Evolutionary conservation across 2,797 vertebrate genomes (phyloP).

Genomic region (Gymnoscopelus microlampas): DNA sequence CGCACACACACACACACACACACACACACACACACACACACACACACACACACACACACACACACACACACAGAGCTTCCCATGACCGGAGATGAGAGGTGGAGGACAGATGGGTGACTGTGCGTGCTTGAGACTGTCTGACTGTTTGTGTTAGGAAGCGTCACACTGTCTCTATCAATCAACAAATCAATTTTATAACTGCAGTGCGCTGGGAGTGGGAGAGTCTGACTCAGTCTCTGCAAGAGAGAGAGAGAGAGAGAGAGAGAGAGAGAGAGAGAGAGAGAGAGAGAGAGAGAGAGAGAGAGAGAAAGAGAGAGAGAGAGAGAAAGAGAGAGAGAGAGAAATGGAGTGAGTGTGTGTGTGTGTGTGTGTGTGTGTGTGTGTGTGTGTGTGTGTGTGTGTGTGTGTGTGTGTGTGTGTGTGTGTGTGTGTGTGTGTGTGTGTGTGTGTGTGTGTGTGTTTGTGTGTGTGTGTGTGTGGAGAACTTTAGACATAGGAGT

Average conservation of each 20-base stretch:
- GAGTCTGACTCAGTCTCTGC: constrained; percentile 10
- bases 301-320: constrained; percentile 14
- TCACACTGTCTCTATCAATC: constrained; percentile 63
- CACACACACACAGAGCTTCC: constrained; percentile 48
- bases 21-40: background rate
- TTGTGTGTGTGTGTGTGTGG: no score
- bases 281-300: constrained; percentile 14
- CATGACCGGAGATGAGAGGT: constrained; percentile 70
- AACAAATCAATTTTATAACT: constrained; percentile 65
- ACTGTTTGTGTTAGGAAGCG: constrained; percentile 68
- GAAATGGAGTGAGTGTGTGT: background rate
- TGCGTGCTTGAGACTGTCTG: constrained; percentile 39
- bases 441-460: no score
- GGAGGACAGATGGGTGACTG: constrained; percentile 48
- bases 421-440: no score
- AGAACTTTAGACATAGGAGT: no score
- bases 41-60: no score
- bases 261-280: constrained; percentile 19
- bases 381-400: no score
- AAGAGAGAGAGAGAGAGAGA: constrained; percentile 34
- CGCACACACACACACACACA: constrained; percentile 24
- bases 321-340: constrained; percentile 30
- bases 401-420: no score
- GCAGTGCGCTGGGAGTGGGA: constrained; percentile 42
- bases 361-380: no score